Percentiles rank a stretch among this genome's conserved stretches.
These are phyloP conservation scores for Falcunculus frontatus DNA, from an alignment of 2,113 vertebrate species.

Conservation along the genomic window DNA sequence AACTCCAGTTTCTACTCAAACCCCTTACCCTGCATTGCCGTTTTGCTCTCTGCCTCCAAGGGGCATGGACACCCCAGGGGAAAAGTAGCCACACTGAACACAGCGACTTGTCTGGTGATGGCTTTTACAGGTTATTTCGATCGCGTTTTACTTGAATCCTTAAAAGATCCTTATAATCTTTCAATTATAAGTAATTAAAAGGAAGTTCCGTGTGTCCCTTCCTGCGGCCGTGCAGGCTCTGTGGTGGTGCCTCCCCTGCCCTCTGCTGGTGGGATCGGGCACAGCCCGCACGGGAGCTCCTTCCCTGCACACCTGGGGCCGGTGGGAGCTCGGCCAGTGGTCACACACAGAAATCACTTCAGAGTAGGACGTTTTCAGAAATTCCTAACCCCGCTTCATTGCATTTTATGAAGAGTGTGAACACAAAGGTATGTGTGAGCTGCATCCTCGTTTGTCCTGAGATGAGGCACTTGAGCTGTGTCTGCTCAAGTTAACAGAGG, in stretches of 20 bases:
- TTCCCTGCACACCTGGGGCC: not conserved
- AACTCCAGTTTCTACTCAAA: not conserved
- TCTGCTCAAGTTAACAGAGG: not conserved
- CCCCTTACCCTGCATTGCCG: rapidly evolving
- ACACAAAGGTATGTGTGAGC: not conserved
- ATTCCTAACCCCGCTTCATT: not conserved
- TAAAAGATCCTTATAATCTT: not conserved
- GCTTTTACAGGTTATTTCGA: not conserved
- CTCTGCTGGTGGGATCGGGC: not conserved
- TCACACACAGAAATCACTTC: not conserved
- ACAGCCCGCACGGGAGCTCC: not conserved
- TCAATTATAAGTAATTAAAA: not conserved
- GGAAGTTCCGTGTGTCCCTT: rapidly evolving
- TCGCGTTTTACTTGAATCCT: not conserved
- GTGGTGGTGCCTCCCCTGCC: not conserved
- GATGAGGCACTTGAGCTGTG: not conserved
- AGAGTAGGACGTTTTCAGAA: not conserved
- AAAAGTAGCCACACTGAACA: not conserved
- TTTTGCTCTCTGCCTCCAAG: not conserved
- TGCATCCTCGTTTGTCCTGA: rapidly evolving
- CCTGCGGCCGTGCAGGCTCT: not conserved
- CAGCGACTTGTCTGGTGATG: not conserved
- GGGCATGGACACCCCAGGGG: no score
- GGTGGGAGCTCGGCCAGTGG: not conserved
- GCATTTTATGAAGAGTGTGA: not conserved